These are phyloP conservation scores for Antheraea pernyi DNA, from an alignment of 1,140 invertebrate species.

Conservation along the genomic window DNA sequence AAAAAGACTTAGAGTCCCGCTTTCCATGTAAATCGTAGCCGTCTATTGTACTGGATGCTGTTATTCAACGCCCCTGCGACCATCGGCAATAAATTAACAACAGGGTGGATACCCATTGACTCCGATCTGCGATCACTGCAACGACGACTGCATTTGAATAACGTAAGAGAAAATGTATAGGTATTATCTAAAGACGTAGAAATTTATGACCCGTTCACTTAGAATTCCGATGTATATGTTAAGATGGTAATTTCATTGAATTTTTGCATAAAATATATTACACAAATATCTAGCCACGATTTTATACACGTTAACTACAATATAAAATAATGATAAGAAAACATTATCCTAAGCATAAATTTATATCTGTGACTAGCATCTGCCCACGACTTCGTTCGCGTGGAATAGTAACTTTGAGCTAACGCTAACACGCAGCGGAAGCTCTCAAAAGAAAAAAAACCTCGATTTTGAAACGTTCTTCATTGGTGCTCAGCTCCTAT, in stretches of 20 bases:
- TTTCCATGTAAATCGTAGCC: constrained; percentile 4
- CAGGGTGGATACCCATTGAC: constrained; percentile 55
- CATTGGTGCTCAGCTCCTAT: too few species aligned
- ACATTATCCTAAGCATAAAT: too few species aligned
- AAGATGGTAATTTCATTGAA: constrained; percentile 1
- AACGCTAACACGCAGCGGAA: too few species aligned
- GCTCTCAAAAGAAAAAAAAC: too few species aligned
- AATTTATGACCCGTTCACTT: constrained; percentile 31
- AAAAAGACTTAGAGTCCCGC: not conserved
- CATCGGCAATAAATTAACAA: constrained; percentile 59
- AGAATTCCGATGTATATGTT: constrained; percentile 5
- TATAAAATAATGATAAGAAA: too few species aligned
- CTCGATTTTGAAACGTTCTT: too few species aligned
- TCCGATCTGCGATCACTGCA: constrained; percentile 55
- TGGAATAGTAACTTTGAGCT: too few species aligned
- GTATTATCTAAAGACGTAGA: constrained; percentile 25
- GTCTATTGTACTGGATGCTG: constrained; percentile 41
- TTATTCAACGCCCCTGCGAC: constrained; percentile 53
- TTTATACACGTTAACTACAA: too few species aligned
- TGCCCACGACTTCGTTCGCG: too few species aligned
- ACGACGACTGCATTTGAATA: constrained; percentile 46
- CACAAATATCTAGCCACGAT: too few species aligned
- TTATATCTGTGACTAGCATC: too few species aligned
- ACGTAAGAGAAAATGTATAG: constrained; percentile 32
- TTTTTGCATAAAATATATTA: too few species aligned